phyloP scores from a whole-genome alignment of 2,797 vertebrate species.

The Aphelocoma californica region DNA sequence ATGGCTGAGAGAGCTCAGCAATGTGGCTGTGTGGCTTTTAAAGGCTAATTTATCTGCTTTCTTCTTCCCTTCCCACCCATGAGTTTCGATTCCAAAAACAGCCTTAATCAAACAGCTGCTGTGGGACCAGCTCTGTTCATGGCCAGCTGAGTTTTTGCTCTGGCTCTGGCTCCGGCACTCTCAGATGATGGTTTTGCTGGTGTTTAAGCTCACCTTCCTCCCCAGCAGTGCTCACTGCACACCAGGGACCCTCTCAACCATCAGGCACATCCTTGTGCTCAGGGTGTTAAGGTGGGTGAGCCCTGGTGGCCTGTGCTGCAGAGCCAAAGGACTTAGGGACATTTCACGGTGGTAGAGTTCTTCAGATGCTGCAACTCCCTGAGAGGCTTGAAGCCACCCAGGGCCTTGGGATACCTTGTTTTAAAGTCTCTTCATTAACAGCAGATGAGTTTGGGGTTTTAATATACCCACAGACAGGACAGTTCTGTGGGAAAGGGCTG shows the following conservation, averaged over 20 bases:
- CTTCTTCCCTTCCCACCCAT: background rate
- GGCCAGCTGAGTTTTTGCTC: background rate
- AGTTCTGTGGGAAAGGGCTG: background rate
- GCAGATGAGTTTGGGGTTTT: background rate
- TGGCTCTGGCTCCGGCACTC: rapidly evolving
- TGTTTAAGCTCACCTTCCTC: background rate
- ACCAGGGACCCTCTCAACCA: background rate
- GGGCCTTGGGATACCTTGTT: too few relatives aligned
- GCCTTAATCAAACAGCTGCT: background rate
- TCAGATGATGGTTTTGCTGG: background rate
- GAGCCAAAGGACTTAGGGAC: background rate
- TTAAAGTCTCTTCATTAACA: background rate
- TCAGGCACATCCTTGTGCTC: background rate
- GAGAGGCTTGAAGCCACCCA: background rate
- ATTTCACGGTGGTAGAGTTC: background rate
- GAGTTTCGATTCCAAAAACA: constrained; percentile 46
- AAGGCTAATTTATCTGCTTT: constrained; percentile 42
- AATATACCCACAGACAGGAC: background rate
- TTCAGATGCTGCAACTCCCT: background rate
- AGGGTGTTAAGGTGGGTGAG: background rate
- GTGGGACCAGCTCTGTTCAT: background rate
- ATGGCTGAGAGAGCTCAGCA: constrained; percentile 20
- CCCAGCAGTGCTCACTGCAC: rapidly evolving
- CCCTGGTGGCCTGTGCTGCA: rapidly evolving
- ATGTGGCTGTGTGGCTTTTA: background rate